Evolutionary conservation across 2,113 vertebrate species (phyloP).

Genomic region (Orthochromis indermauri): DNA sequence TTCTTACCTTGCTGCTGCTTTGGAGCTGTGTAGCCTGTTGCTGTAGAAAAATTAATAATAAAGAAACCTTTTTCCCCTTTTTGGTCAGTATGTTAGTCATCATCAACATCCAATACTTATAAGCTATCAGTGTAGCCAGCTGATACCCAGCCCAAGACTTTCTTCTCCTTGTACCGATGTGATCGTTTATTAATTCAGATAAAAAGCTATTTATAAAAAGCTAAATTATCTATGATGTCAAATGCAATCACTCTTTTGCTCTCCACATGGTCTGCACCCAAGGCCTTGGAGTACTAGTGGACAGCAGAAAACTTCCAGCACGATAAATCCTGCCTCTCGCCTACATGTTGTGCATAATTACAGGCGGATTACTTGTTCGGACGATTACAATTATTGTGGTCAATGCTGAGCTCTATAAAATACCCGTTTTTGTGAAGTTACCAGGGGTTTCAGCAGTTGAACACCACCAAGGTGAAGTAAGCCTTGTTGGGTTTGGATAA

Average conservation of each 20-base stretch:
- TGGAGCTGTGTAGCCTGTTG: neutral
- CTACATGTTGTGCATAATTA: neutral
- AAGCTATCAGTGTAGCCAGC: neutral
- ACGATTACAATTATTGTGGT: neutral
- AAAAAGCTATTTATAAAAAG: neutral
- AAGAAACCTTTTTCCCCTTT: rapidly evolving
- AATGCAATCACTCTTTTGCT: neutral
- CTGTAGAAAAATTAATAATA: neutral
- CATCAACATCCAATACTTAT: neutral
- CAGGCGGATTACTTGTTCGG: neutral
- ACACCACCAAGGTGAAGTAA: neutral
- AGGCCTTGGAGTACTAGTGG: neutral
- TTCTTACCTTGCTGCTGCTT: neutral
- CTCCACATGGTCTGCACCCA: neutral
- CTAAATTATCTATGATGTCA: neutral
- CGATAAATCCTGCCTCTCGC: neutral
- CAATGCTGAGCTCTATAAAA: neutral
- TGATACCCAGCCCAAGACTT: neutral
- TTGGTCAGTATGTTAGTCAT: neutral
- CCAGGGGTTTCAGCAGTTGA: neutral
- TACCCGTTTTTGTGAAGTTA: neutral
- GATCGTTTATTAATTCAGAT: neutral
- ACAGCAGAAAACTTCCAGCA: neutral
- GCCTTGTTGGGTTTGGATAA: neutral
- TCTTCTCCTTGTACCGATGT: neutral